These are phyloP conservation scores for Drosophila setosimentum DNA, from an alignment of 2,888 invertebrate species.

Conservation along the genomic window DNA sequence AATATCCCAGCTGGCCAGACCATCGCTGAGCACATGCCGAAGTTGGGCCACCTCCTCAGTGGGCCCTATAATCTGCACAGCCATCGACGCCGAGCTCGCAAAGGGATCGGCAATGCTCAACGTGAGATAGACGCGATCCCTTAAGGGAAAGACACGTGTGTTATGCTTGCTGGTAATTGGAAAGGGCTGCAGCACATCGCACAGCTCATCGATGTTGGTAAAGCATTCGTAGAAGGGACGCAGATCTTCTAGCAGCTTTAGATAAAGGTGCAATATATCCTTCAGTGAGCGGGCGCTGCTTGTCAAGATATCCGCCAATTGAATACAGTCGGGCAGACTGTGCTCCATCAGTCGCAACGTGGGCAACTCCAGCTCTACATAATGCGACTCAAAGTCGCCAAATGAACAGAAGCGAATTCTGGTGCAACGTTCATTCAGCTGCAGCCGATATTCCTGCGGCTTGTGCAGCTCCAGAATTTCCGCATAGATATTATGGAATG, in stretches of 20 bases:
- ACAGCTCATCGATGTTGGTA: constrained; percentile 83
- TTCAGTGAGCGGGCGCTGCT: constrained; percentile 33
- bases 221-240: constrained; percentile 82
- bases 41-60: constrained; percentile 80
- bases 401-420: constrained; percentile 77
- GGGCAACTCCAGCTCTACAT: constrained; percentile 72
- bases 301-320: constrained; percentile 64
- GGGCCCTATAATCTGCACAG: constrained; percentile 83
- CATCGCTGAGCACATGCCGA: constrained; percentile 79
- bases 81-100: constrained; percentile 75
- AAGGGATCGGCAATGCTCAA: constrained; percentile 81
- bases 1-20: constrained; percentile 81
- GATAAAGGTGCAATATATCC: constrained; percentile 57
- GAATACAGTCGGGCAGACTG: constrained; percentile 80
- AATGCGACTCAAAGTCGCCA: constrained; percentile 73
- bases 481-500: constrained; percentile 60
- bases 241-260: constrained; percentile 76
- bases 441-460: constrained; percentile 65
- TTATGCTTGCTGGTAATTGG: constrained; percentile 80
- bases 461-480: constrained; percentile 73
- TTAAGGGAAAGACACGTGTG: constrained; percentile 82
- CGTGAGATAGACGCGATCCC: constrained; percentile 82
- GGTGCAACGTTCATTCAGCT: constrained; percentile 62
- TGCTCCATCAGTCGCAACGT: constrained; percentile 68
- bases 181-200: constrained; percentile 83